Conservation (phyloP, 2,888 invertebrate genomes). For the Laspeyria flexula region DNA sequence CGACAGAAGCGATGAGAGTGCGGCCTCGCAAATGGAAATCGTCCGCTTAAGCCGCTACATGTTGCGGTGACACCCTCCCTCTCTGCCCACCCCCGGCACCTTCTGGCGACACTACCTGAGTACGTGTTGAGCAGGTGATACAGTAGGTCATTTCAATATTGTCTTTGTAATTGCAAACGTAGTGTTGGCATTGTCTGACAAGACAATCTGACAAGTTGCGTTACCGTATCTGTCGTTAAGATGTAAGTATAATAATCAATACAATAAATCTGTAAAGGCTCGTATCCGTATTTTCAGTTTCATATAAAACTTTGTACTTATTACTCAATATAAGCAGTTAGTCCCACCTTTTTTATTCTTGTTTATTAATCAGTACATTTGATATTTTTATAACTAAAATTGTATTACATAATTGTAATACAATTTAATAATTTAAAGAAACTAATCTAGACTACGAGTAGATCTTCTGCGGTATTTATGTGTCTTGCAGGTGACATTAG, state of each 20-base stretch:
- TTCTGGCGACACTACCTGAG: constrained; percentile 1
- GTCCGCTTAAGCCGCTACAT: constrained; percentile 29
- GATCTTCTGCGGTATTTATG: constrained; percentile 2
- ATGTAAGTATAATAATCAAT: too few relatives aligned
- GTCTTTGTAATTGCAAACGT: background rate
- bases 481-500: constrained; percentile 4
- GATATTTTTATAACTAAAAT: too few relatives aligned
- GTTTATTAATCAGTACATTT: too few relatives aligned
- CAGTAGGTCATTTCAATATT: constrained; percentile 1
- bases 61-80: constrained; percentile 24
- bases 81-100: background rate
- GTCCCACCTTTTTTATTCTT: too few relatives aligned
- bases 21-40: constrained; percentile 33
- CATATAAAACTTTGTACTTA: too few relatives aligned
- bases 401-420: too few relatives aligned
- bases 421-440: too few relatives aligned
- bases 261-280: too few relatives aligned
- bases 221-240: too few relatives aligned
- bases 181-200: background rate
- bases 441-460: background rate
- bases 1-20: constrained; percentile 5
- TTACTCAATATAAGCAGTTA: too few relatives aligned
- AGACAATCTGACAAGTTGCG: too few relatives aligned
- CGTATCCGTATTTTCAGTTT: too few relatives aligned
- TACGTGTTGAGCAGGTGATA: background rate